Conservation (phyloP, 2,113 vertebrate genomes). For the Mionectes macconnelli region DNA sequence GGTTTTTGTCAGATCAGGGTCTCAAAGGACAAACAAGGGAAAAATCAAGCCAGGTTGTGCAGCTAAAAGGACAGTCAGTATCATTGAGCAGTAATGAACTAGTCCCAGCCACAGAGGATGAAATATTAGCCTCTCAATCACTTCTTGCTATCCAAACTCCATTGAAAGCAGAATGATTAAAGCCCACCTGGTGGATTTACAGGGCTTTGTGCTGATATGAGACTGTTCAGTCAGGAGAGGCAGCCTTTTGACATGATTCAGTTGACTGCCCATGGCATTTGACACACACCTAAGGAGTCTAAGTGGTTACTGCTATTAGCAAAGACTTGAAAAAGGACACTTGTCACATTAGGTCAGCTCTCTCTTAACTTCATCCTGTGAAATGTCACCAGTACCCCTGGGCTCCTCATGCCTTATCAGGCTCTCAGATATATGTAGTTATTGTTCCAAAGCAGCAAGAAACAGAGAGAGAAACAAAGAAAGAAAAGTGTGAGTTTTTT, state of each 20-base stretch:
- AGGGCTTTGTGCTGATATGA: constrained; percentile 66
- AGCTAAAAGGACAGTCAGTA: background rate
- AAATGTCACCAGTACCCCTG: constrained; percentile 64
- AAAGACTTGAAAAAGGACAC: constrained; percentile 70
- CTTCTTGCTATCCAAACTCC: constrained; percentile 44
- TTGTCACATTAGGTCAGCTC: constrained; percentile 67
- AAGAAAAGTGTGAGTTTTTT: background rate
- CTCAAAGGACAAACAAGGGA: background rate
- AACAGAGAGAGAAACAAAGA: background rate
- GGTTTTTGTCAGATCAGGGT: background rate
- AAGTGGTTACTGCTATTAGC: constrained; percentile 71
- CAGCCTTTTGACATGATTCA: constrained; percentile 56
- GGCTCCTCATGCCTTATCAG: constrained; percentile 56
- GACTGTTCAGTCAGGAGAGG: constrained; percentile 45
- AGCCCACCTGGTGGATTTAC: constrained; percentile 63
- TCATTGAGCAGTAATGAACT: background rate
- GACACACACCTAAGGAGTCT: constrained; percentile 60
- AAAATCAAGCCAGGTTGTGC: background rate
- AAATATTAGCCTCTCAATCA: constrained; percentile 31
- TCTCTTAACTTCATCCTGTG: constrained; percentile 70
- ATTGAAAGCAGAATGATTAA: constrained; percentile 66
- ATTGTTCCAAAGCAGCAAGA: constrained; percentile 47
- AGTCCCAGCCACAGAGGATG: background rate
- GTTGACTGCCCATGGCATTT: constrained; percentile 59
- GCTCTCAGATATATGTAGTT: constrained; percentile 29